Evolutionary conservation across 1,140 invertebrate genomes (phyloP).

Genomic region (Listronotus bonariensis): DNA sequence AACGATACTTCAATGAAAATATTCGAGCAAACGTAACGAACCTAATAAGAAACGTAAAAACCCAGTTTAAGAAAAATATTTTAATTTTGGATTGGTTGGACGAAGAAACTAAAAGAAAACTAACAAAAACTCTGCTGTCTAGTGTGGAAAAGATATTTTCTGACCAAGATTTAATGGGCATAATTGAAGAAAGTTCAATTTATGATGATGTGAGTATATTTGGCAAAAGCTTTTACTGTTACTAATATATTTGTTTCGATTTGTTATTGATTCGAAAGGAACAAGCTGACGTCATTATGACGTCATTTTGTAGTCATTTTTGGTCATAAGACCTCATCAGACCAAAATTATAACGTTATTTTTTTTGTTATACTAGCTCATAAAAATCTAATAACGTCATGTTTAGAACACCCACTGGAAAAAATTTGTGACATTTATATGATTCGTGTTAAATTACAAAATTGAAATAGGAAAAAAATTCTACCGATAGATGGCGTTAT

Average conservation of each 20-base stretch:
- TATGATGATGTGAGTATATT: conserved; percentile 27
- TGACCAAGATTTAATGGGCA: conserved; percentile 77
- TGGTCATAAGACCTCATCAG: too few species aligned
- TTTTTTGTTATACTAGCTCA: too few species aligned
- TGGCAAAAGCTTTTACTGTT: neutral
- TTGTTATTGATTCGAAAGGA: too few species aligned
- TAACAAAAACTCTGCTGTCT: conserved; percentile 74
- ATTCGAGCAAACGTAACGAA: conserved; percentile 27
- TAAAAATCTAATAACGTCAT: too few species aligned
- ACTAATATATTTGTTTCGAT: neutral
- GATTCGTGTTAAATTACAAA: too few species aligned
- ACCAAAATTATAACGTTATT: too few species aligned
- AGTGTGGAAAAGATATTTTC: conserved; percentile 83
- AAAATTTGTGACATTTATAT: too few species aligned
- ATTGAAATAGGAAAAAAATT: too few species aligned
- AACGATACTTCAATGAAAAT: conserved; percentile 69
- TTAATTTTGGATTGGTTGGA: conserved; percentile 42
- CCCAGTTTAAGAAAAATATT: conserved; percentile 39
- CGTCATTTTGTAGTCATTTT: too few species aligned
- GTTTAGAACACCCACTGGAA: too few species aligned
- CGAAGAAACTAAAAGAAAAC: conserved; percentile 69
- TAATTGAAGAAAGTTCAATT: conserved; percentile 17
- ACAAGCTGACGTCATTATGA: too few species aligned
- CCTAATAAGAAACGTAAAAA: conserved; percentile 43
- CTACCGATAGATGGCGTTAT: too few species aligned